A percentile compares a stretch with the other conserved stretches of the same genome.
Evolutionary conservation across 2,888 invertebrate genomes (phyloP).

Genomic region (Chrysolina oricalcia): DNA sequence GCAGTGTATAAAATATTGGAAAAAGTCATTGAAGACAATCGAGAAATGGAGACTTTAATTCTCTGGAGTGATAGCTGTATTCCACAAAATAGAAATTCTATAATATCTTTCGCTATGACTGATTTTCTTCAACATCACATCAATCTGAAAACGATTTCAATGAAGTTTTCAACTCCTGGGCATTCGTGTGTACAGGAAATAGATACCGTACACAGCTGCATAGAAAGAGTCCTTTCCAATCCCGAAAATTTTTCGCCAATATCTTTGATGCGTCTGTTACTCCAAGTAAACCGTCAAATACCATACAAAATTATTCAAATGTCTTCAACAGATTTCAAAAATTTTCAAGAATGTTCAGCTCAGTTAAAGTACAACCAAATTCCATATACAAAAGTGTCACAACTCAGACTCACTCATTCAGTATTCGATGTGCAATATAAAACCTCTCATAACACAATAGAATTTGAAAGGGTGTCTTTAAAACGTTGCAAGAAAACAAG

Average conservation of each 20-base stretch:
- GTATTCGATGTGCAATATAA: neutral
- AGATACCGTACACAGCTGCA: conserved; percentile 49
- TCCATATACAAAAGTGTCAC: neutral
- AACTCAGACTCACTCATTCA: neutral
- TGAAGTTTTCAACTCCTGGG: conserved; percentile 58
- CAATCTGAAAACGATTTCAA: conserved; percentile 39
- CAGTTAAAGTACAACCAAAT: neutral
- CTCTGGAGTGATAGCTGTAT: conserved; percentile 51
- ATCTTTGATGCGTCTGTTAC: conserved; percentile 42
- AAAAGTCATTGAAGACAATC: conserved; percentile 48
- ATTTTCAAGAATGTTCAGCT: conserved; percentile 20
- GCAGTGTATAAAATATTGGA: conserved; percentile 54
- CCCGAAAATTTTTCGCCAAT: conserved; percentile 49
- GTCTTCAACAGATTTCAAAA: conserved; percentile 36
- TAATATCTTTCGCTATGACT: conserved; percentile 24
- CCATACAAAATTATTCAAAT: conserved; percentile 47
- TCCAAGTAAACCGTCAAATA: conserved; percentile 38
- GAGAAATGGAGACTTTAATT: conserved; percentile 43
- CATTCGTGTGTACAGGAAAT: conserved; percentile 56
- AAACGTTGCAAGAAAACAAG: neutral
- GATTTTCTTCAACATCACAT: neutral
- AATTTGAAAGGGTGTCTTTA: neutral
- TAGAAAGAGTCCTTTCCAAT: conserved; percentile 44
- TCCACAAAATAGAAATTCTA: conserved; percentile 12
- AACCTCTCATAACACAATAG: neutral